Evolutionary conservation across 2,888 invertebrate genomes (phyloP).

Genomic region (Lycocerus yunnanus): DNA sequence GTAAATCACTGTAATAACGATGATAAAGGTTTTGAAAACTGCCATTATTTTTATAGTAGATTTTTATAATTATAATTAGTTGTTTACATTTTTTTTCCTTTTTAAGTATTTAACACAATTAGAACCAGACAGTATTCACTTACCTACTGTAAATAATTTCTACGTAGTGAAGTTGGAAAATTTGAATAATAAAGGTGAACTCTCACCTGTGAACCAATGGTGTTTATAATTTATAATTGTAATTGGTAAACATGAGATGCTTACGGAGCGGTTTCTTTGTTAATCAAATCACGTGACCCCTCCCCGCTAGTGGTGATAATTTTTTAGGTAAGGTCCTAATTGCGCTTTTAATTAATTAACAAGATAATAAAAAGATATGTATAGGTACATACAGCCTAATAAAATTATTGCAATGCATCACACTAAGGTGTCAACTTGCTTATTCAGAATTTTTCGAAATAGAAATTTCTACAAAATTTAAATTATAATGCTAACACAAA

Average conservation of each 20-base stretch:
- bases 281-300: not conserved
- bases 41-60: constrained; percentile 20
- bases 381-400: too few species aligned
- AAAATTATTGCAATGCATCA: not conserved
- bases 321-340: not conserved
- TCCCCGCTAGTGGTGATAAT: not conserved
- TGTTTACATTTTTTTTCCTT: constrained; percentile 21
- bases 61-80: not conserved
- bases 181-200: constrained; percentile 29
- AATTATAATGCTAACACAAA: not conserved
- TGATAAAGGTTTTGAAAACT: constrained; percentile 27
- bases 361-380: not conserved
- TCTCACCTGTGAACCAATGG: constrained; percentile 17
- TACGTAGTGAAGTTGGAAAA: not conserved
- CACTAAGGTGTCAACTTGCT: not conserved
- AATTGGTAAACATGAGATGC: constrained; percentile 23
- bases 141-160: not conserved
- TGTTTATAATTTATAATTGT: constrained; percentile 19
- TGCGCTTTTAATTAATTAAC: not conserved
- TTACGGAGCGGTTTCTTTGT: constrained; percentile 12
- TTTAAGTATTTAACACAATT: constrained; percentile 5
- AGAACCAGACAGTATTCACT: constrained; percentile 5
- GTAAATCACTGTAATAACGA: constrained; percentile 29
- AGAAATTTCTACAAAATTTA: not conserved
- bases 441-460: not conserved